A percentile compares a stretch with the other conserved stretches of the same genome.
These are phyloP conservation scores for Tetropium fuscum DNA, from an alignment of 2,888 invertebrate genomes.

Conservation along the genomic window DNA sequence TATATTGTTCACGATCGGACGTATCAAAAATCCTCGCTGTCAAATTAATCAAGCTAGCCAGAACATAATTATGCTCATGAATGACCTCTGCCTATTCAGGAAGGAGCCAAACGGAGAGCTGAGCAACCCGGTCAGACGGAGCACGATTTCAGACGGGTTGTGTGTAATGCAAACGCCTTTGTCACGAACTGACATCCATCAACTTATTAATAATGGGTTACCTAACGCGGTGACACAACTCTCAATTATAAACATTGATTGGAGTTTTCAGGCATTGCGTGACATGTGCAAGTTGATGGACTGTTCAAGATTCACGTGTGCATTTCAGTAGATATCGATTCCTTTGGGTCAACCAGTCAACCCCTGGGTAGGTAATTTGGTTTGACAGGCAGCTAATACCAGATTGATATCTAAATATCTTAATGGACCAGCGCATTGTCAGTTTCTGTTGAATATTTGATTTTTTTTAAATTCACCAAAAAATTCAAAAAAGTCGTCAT, in stretches of 20 bases:
- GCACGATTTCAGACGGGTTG: constrained; percentile 42
- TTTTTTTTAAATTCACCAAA: no score
- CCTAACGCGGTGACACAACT: constrained; percentile 59
- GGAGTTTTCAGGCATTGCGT: constrained; percentile 45
- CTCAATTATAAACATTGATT: constrained; percentile 55
- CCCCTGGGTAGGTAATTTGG: no score
- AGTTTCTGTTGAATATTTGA: no score
- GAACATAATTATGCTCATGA: constrained; percentile 26
- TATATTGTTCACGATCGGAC: constrained; percentile 6
- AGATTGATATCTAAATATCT: no score
- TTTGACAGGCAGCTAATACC: no score
- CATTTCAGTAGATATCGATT: not conserved
- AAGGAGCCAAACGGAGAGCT: constrained; percentile 29
- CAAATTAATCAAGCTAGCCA: constrained; percentile 24
- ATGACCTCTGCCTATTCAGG: constrained; percentile 36
- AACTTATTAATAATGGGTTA: constrained; percentile 60
- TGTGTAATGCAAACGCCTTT: constrained; percentile 45
- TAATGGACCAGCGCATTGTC: no score
- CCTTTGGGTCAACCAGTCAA: no score
- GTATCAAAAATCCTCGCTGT: constrained; percentile 5
- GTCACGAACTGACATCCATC: constrained; percentile 56
- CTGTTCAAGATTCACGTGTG: not conserved
- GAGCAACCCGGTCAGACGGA: constrained; percentile 41
- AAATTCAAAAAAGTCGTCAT: no score
- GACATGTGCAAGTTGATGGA: not conserved